Evolutionary conservation across 2,888 invertebrate species (phyloP).

Genomic region (Catocala sponsa): DNA sequence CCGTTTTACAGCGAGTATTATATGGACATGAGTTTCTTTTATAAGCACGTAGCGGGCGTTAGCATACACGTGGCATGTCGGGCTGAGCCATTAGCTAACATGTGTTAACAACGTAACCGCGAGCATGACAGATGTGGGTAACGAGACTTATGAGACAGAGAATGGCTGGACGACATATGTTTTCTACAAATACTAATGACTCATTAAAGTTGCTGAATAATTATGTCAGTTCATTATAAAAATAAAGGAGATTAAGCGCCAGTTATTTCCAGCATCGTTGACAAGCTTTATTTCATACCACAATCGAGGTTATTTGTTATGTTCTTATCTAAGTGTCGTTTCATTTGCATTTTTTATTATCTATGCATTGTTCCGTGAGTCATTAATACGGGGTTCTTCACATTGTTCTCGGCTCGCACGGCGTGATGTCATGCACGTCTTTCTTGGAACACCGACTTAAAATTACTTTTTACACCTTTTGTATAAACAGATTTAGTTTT

Average conservation of each 20-base stretch:
- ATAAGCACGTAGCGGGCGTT: constrained; percentile 54
- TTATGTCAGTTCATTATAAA: constrained; percentile 16
- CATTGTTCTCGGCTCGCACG: constrained; percentile 67
- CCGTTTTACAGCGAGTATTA: constrained; percentile 31
- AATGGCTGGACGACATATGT: constrained; percentile 60
- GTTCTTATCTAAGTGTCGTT: constrained; percentile 59
- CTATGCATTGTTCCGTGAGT: constrained; percentile 67
- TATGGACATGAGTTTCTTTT: constrained; percentile 30
- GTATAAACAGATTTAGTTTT: constrained; percentile 55
- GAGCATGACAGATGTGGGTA: constrained; percentile 68
- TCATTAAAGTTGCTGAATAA: constrained; percentile 53
- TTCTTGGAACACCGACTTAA: constrained; percentile 61
- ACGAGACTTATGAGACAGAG: constrained; percentile 60
- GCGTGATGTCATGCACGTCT: constrained; percentile 68
- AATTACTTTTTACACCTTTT: constrained; percentile 58
- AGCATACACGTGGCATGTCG: constrained; percentile 66
- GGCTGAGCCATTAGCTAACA: constrained; percentile 67
- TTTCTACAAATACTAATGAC: constrained; percentile 58
- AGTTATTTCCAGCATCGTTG: constrained; percentile 6
- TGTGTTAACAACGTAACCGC: constrained; percentile 69
- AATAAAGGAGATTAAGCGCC: constrained; percentile 2
- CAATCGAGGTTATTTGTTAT: constrained; percentile 34
- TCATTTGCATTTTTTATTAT: constrained; percentile 68
- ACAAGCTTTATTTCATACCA: constrained; percentile 17
- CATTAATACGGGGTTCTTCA: constrained; percentile 67